Conservation (phyloP, 2,113 vertebrate genomes). For the Aspiorhynchus laticeps region DNA sequence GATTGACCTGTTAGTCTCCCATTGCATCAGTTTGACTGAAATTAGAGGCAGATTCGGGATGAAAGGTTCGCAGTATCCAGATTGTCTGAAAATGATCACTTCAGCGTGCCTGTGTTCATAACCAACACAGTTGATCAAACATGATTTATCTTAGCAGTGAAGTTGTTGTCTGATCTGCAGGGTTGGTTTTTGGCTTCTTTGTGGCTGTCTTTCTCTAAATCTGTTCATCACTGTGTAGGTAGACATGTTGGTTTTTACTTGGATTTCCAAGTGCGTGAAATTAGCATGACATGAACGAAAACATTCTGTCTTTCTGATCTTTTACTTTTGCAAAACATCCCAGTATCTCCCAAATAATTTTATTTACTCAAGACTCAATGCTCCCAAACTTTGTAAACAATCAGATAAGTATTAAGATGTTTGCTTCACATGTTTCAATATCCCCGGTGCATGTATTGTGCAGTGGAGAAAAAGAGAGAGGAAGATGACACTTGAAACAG, state of each 20-base stretch:
- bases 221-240: conserved; percentile 3
- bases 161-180: conserved; percentile 22
- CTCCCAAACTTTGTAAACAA: not conserved
- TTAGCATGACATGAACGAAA: conserved; percentile 25
- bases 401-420: not conserved
- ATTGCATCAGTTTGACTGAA: conserved; percentile 28
- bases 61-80: conserved; percentile 20
- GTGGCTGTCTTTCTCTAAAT: not conserved
- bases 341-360: not conserved
- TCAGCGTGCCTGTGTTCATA: not conserved
- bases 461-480: conserved; percentile 14
- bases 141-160: conserved; percentile 20
- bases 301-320: not conserved
- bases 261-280: conserved; percentile 24
- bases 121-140: conserved; percentile 36
- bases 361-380: not conserved
- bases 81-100: conserved; percentile 36
- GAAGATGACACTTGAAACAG: conserved; percentile 13
- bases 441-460: not conserved
- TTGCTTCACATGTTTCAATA: not conserved
- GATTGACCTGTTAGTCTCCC: conserved; percentile 7
- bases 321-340: not conserved
- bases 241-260: not conserved
- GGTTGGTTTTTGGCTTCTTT: not conserved
- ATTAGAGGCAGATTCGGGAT: conserved; percentile 38